These are phyloP conservation scores for Athene noctua DNA, from an alignment of 2,113 vertebrate genomes.

Conservation along the genomic window DNA sequence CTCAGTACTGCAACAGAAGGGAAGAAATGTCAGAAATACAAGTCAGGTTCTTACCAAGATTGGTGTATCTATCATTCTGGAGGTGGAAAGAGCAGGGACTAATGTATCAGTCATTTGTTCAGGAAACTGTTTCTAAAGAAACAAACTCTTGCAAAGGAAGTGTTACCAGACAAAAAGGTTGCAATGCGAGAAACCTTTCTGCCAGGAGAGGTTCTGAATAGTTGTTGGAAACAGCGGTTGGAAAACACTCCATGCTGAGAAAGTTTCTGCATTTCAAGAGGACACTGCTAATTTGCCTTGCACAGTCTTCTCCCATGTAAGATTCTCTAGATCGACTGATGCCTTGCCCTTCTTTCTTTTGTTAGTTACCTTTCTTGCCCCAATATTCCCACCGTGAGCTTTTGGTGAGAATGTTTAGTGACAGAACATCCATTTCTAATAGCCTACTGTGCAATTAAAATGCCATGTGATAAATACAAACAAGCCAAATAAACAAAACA, in stretches of 20 bases:
- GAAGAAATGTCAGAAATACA: not conserved
- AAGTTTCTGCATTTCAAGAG: not conserved
- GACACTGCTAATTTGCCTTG: not conserved
- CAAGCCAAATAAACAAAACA: not conserved
- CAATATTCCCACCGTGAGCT: not conserved
- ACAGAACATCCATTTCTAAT: not conserved
- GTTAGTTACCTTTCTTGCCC: not conserved
- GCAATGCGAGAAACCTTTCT: not conserved
- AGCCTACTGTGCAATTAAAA: not conserved
- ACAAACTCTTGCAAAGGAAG: not conserved
- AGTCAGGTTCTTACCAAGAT: not conserved
- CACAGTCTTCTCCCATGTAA: fast-evolving
- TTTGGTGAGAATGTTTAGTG: not conserved
- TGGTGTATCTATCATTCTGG: not conserved
- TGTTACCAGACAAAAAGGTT: not conserved
- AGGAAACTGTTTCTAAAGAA: not conserved
- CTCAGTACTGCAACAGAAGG: not conserved
- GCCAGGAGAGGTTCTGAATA: not conserved
- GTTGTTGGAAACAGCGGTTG: not conserved
- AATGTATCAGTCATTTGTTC: not conserved
- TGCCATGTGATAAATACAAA: not conserved
- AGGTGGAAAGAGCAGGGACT: not conserved
- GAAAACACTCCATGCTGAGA: not conserved
- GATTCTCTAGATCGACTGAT: not conserved
- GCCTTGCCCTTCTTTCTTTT: not conserved